Evolutionary conservation across 2,797 vertebrate genomes (phyloP).

Genomic region (Urocyon cinereoargenteus): DNA sequence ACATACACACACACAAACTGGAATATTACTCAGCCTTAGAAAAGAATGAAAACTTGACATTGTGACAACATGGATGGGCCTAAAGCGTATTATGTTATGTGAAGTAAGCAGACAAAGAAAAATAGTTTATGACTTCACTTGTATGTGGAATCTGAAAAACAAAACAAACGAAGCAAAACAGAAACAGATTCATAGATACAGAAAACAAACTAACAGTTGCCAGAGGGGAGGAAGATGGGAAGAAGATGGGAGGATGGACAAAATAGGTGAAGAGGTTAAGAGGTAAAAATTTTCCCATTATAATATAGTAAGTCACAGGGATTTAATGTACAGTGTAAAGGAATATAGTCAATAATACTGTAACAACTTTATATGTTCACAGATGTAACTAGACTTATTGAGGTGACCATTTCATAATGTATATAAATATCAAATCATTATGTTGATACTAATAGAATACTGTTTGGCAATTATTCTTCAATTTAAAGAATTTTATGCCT

Average conservation of each 20-base stretch:
- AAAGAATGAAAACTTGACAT: background rate
- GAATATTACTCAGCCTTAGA: background rate
- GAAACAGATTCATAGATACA: background rate
- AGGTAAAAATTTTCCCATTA: background rate
- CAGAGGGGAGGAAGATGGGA: background rate
- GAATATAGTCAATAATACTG: background rate
- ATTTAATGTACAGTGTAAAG: background rate
- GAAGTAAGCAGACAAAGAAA: background rate
- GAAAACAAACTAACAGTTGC: background rate
- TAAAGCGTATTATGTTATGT: background rate
- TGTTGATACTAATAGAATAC: background rate
- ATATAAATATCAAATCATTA: background rate
- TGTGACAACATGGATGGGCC: background rate
- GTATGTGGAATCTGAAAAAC: background rate
- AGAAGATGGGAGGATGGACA: background rate
- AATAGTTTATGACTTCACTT: background rate
- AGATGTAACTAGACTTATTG: background rate
- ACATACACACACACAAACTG: background rate
- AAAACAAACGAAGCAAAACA: background rate
- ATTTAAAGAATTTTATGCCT: slow-evolving; percentile 1
- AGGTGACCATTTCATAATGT: background rate
- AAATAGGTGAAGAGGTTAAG: background rate
- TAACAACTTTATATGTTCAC: background rate
- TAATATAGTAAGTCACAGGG: background rate
- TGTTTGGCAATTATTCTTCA: background rate